Evolutionary conservation across 2,888 invertebrate genomes (phyloP), one percentile per base, ranked within the genome.

Genomic region (Cerastoderma edule): DNA sequence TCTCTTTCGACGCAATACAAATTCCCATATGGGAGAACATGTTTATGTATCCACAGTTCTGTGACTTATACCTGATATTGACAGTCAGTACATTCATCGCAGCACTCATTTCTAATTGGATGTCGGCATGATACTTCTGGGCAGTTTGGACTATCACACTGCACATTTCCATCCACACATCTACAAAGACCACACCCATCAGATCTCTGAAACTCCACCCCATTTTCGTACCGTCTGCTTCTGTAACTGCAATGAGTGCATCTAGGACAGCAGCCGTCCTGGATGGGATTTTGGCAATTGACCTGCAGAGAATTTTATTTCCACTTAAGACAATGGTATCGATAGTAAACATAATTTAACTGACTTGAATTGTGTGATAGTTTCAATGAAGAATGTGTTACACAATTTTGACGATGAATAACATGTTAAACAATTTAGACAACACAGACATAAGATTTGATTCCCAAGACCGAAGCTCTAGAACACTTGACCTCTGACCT

Each of bases 241-340:
- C 83, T 57, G 65, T 80, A 85, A 19, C 76, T 70, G 72, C 90
- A 90, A 22, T 84, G 83, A n/a, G 77, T 75, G 75, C 90, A 89
- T 27, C 79, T 81, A 19, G 85, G 87, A 68, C 89, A 89, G 70
- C 89, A 89, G 46, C 76, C 78, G 6, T 82, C 83, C 28, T 77
- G 74, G 0, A 85, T 80, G 22, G 89, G 90, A 76, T 89, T 65
- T 35, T 72, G 69, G 48, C 85, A 84, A 39, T 68, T 65, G 2
- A 78, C 70, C 80, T 80, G 66, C 19, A 69, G 33, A n/a, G n/a
- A n/a, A n/a, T 39, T 60, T 35, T 60, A 10, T 39, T 39, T 16
- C 8, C 39, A 8, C 16, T 39, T 39, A 8, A 16, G 39, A 10
- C 39, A 39, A 39, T 39, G 39, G 16, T 39, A 8, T 39, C 39